These are phyloP conservation scores for Limanda limanda DNA, from an alignment of 2,113 vertebrate species.

Conservation along the genomic window DNA sequence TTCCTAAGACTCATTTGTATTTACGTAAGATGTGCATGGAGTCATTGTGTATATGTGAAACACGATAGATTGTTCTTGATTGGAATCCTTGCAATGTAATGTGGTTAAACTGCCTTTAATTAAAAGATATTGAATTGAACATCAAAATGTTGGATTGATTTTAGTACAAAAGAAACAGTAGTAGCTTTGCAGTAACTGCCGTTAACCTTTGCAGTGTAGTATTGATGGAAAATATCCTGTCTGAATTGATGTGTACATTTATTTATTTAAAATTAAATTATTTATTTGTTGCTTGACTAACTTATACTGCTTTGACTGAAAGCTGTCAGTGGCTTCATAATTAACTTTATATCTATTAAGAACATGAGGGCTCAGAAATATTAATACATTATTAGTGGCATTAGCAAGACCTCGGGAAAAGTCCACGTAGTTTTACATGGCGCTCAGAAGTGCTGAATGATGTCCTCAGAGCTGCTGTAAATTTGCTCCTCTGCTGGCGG, in stretches of 20 bases:
- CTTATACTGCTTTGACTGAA: background rate
- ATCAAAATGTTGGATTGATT: too few species aligned
- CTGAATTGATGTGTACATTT: background rate
- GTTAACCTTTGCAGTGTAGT: background rate
- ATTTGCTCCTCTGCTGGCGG: slow-evolving; percentile 12
- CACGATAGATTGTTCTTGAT: too few species aligned
- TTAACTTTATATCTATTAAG: background rate
- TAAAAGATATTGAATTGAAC: too few species aligned
- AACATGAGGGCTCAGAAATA: background rate
- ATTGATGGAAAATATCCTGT: background rate
- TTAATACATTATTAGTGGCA: background rate
- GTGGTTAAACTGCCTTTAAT: too few species aligned
- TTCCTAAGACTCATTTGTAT: too few species aligned
- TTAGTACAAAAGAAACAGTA: too few species aligned
- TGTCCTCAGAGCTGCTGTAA: slow-evolving; percentile 3
- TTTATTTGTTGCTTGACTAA: background rate
- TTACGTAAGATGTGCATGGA: too few species aligned
- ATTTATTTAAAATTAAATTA: too few species aligned
- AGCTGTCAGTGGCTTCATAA: background rate
- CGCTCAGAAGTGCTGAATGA: slow-evolving; percentile 1
- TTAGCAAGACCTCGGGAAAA: background rate
- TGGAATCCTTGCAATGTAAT: too few species aligned
- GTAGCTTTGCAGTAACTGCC: background rate
- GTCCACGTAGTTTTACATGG: background rate
- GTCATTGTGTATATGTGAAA: too few species aligned